Conservation (phyloP, 2,888 invertebrate genomes). For the Lycophotia porphyrea region DNA sequence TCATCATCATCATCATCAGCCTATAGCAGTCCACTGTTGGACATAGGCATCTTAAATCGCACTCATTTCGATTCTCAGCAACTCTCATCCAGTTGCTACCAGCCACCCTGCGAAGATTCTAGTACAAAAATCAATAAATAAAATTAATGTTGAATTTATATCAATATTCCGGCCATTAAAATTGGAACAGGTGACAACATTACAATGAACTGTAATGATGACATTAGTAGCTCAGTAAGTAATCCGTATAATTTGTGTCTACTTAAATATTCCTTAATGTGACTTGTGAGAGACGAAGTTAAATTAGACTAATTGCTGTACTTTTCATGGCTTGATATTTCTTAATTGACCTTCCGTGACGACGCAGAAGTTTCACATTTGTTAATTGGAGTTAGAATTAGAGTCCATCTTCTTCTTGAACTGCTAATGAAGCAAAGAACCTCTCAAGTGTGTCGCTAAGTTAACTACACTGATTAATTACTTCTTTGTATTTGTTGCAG, state of each 20-base stretch:
- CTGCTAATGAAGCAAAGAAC: slow-evolving; percentile 65
- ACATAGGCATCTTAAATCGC: too few species aligned
- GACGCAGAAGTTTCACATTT: slow-evolving; percentile 78
- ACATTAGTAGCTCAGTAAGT: slow-evolving; percentile 1
- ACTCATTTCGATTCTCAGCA: too few species aligned
- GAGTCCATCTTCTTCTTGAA: slow-evolving; percentile 68
- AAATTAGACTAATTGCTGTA: slow-evolving; percentile 77
- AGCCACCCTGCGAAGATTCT: too few species aligned
- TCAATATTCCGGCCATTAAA: neutral
- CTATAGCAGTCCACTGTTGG: too few species aligned
- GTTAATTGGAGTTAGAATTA: slow-evolving; percentile 80
- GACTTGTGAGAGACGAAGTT: slow-evolving; percentile 59
- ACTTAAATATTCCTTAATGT: slow-evolving; percentile 44
- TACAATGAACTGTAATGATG: neutral
- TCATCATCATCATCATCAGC: too few species aligned
- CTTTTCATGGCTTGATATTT: slow-evolving; percentile 74
- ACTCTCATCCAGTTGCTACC: too few species aligned
- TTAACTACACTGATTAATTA: slow-evolving; percentile 59
- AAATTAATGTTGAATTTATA: neutral
- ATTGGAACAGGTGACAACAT: neutral
- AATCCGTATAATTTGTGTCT: slow-evolving; percentile 34
- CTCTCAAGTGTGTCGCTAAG: slow-evolving; percentile 57
- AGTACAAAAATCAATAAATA: neutral
- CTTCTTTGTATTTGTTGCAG: too few species aligned
- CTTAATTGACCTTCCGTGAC: slow-evolving; percentile 79